Conservation (phyloP, 2,797 vertebrate genomes). For the Aulostomus chinensis region DNA sequence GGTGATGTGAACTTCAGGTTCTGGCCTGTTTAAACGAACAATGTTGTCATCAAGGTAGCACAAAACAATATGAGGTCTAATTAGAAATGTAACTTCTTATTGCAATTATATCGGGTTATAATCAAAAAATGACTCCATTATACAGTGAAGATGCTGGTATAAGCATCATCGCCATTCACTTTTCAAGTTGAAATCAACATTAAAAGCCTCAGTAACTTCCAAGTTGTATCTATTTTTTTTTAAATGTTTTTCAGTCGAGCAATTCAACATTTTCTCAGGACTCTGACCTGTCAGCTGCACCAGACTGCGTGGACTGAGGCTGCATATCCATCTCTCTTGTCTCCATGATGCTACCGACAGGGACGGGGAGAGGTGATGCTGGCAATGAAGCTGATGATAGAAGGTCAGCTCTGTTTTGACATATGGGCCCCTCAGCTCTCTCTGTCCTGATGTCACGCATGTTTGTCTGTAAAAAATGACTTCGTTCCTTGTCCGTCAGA, state of each 20-base stretch:
- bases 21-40: constrained; percentile 32
- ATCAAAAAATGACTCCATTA: no score
- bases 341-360: neutral
- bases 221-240: no score
- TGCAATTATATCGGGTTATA: no score
- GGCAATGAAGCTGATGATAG: neutral
- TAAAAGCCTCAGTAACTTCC: no score
- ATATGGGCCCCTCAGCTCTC: constrained; percentile 9
- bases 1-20: constrained; percentile 6
- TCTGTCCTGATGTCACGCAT: constrained; percentile 19
- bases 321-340: constrained; percentile 1
- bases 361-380: neutral
- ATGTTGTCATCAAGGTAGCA: neutral
- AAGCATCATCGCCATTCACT: no score
- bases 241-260: no score
- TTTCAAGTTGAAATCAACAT: no score
- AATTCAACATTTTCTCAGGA: constrained; percentile 6
- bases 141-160: no score
- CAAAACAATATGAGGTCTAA: no score
- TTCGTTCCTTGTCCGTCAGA: constrained; percentile 64
- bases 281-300: constrained; percentile 38
- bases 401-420: constrained; percentile 1
- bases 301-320: constrained; percentile 9
- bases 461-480: constrained; percentile 32
- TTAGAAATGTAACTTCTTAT: no score